These are phyloP conservation scores for Cheilosia soror DNA, from an alignment of 2,888 invertebrate species.

Conservation along the genomic window DNA sequence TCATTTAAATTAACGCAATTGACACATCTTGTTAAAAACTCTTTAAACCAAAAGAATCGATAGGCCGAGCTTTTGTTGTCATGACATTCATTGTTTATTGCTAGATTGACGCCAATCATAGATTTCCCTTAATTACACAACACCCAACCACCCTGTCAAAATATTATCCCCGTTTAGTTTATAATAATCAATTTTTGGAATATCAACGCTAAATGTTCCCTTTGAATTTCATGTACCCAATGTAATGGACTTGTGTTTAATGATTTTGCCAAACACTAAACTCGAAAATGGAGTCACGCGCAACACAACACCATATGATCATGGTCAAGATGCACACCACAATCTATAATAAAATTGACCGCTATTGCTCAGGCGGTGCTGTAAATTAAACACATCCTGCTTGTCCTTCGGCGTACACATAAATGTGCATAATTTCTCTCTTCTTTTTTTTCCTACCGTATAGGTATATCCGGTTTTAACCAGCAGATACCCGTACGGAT, in stretches of 20 bases:
- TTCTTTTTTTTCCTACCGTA: neutral
- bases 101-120: no score
- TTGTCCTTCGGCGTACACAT: constrained; percentile 42
- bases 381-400: constrained; percentile 44
- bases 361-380: neutral
- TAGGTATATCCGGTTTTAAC: neutral
- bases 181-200: no score
- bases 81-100: no score
- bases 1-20: no score
- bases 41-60: no score
- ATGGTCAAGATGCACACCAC: neutral
- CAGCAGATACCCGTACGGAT: neutral
- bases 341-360: neutral
- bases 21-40: no score
- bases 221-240: neutral
- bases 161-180: no score
- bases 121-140: no score
- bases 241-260: neutral
- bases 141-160: no score
- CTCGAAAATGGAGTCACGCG: neutral
- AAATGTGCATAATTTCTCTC: constrained; percentile 43
- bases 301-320: neutral
- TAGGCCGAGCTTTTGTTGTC: no score
- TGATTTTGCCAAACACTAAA: neutral
- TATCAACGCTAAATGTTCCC: no score